phyloP scores from a whole-genome alignment of 2,797 vertebrate genomes.

The Schizothorax lantsangensis region DNA sequence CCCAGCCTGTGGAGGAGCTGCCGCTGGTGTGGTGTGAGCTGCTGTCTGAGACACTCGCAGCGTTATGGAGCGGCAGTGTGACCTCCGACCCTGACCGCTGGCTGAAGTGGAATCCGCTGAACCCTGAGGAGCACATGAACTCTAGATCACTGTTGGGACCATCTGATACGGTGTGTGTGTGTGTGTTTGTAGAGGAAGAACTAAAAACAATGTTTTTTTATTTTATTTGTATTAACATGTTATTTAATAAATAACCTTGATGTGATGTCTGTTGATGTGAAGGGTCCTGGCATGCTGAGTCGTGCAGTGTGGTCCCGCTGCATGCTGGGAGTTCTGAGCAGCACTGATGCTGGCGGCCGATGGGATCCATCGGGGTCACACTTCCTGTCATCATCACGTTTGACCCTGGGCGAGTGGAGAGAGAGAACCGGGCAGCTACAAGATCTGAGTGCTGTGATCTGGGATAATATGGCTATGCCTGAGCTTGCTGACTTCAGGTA shows the following conservation, averaged over 20 bases:
- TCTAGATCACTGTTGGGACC: conserved; percentile 69
- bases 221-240: neutral
- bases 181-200: neutral
- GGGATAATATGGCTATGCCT: conserved; percentile 89
- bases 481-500: conserved; percentile 90
- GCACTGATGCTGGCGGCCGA: conserved; percentile 70
- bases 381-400: conserved; percentile 83
- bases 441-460: conserved; percentile 84
- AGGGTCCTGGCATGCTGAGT: conserved; percentile 91
- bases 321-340: conserved; percentile 89
- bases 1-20: conserved; percentile 81
- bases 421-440: conserved; percentile 89
- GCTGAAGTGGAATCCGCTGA: conserved; percentile 86
- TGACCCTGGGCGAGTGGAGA: conserved; percentile 89
- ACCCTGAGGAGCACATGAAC: conserved; percentile 61
- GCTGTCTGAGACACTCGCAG: conserved; percentile 80
- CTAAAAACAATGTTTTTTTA: neutral
- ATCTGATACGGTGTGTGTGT: conserved; percentile 67
- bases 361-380: conserved; percentile 84
- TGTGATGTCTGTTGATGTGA: conserved; percentile 31
- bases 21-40: conserved; percentile 87
- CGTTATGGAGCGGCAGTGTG: conserved; percentile 89
- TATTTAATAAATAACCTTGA: neutral
- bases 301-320: conserved; percentile 91
- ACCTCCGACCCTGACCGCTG: conserved; percentile 87